Conservation (phyloP, 1,140 invertebrate genomes). For the Pseudobourletiella spinata region DNA sequence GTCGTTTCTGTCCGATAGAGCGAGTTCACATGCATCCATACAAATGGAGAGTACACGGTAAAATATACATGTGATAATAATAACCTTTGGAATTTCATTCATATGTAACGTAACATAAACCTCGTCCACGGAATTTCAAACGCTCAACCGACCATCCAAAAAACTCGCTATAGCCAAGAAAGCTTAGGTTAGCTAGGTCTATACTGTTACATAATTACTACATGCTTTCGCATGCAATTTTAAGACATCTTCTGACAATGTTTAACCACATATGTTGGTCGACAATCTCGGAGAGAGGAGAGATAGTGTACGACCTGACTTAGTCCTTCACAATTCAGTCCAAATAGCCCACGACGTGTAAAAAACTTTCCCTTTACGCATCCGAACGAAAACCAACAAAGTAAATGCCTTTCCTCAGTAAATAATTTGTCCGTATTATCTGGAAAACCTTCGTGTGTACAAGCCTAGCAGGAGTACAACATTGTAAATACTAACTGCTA, state of each 20-base stretch:
- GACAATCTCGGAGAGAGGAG: background rate
- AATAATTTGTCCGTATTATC: background rate
- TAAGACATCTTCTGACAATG: background rate
- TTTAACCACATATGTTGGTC: background rate
- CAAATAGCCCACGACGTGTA: conserved; percentile 6
- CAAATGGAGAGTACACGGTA: too few species aligned
- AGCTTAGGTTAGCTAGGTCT: too few species aligned
- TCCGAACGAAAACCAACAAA: too few species aligned
- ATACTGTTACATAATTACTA: background rate
- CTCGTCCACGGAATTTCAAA: too few species aligned
- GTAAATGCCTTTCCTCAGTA: background rate
- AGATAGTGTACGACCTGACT: conserved; percentile 9
- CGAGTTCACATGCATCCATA: too few species aligned
- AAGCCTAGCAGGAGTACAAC: background rate
- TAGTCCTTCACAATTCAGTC: conserved; percentile 29
- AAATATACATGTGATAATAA: too few species aligned
- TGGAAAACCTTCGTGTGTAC: background rate
- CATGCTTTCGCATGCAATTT: background rate
- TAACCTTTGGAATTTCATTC: too few species aligned
- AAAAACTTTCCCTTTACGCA: background rate
- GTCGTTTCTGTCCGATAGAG: too few species aligned
- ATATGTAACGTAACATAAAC: too few species aligned
- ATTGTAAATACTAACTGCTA: background rate
- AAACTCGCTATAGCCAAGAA: too few species aligned
- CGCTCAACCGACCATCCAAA: too few species aligned